Base-by-base conservation (phyloP, 2,888 invertebrate species). In the Lepidocyrtinus sp. region DNA sequence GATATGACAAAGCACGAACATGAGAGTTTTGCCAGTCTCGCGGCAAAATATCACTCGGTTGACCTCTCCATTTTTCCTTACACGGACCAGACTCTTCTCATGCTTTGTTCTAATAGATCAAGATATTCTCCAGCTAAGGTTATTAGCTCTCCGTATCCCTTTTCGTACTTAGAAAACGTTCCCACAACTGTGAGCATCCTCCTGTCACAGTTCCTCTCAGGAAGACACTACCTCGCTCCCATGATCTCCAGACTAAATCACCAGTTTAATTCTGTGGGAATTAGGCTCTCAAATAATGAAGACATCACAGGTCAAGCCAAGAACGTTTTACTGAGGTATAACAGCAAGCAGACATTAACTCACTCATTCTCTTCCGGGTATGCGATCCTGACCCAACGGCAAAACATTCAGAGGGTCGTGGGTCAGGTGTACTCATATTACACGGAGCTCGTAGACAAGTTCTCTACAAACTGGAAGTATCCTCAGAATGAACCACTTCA, bases 251-350 rank as follows among this genome's bases (percentile, higher is more conserved):
- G 70, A 1, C 36, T 76, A 0, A 55, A 76, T 26, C 70, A 76
- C 19, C 69, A 69, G 17, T 70, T 71, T 55, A 70, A 76, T 46
- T 64, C 55, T 15, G 70, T 65, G 2, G 70, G 70, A 7, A 21
- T 76, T 2, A n/a, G 69, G 1, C 25, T 50, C 5, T 26, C 68
- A 7, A 68, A 62, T 21, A 74, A 71, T 21, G 62, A 50, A 12
- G 82, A 83, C 19, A 25, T 83, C 12, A 81, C 74, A 50, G 83
- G 83, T 0, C 64, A 59, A 0, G 64, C 74, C 0, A 80, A 82
- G 27, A 83, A 80, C 55, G 19, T 75, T 12, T 63, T 77, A n/a
- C 24, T 77, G 5, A 59, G 80, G n/a, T 69, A 75, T 45, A 36
- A 36, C 12, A 36, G 36, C 36, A 62, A 63, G 17, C 36, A 63